Conservation (phyloP, 1,140 invertebrate species). For the Heliconius himera region DNA sequence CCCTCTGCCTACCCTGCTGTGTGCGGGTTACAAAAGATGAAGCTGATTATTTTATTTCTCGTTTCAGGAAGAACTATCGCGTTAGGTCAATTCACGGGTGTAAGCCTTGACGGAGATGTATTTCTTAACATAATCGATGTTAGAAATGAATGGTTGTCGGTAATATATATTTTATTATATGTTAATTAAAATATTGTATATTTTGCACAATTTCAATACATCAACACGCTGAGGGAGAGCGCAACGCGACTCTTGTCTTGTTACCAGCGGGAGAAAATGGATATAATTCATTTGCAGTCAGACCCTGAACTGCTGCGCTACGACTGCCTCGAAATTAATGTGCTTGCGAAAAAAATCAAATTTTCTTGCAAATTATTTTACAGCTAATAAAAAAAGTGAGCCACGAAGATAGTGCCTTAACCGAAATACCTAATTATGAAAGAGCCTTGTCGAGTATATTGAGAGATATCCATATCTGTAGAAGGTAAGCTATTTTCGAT, state of each 20-base stretch:
- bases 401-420: slow-evolving; percentile 87
- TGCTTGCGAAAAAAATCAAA: neutral
- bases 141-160: slow-evolving; percentile 93
- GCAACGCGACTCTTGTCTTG: no score
- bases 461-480: slow-evolving; percentile 90
- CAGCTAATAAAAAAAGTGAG: slow-evolving; percentile 91
- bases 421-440: slow-evolving; percentile 91
- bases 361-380: slow-evolving; percentile 41
- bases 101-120: slow-evolving; percentile 93
- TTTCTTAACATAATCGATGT: slow-evolving; percentile 95
- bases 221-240: no score
- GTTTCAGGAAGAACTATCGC: slow-evolving; percentile 87
- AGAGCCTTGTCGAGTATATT: slow-evolving; percentile 91
- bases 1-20: no score
- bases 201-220: no score
- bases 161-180: slow-evolving; percentile 56
- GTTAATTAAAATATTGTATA: neutral
- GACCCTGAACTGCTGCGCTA: no score
- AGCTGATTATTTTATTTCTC: slow-evolving; percentile 3
- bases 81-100: slow-evolving; percentile 93
- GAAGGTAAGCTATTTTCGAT: slow-evolving; percentile 80
- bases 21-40: no score
- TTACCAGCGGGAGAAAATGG: no score
- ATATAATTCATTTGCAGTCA: no score
- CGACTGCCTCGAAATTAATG: no score